Percentiles rank a stretch among this genome's conserved stretches.
Conservation (phyloP, 2,888 invertebrate genomes). For the Apodemia mormo region DNA sequence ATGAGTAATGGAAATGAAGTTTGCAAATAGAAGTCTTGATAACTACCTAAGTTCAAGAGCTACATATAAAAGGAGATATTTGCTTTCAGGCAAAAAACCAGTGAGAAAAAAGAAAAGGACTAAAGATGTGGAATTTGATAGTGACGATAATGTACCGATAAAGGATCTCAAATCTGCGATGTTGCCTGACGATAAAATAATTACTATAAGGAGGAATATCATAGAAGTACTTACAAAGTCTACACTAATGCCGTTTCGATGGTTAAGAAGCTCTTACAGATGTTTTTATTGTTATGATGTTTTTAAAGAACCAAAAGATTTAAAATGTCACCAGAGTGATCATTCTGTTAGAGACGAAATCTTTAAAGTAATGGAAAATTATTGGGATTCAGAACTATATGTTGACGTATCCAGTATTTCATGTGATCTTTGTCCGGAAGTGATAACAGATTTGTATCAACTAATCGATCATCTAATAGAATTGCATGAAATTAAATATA, state of each 20-base stretch:
- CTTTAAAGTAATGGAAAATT: conserved; percentile 41
- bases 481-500: conserved; percentile 42
- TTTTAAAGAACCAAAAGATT: conserved; percentile 42
- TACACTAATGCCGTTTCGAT: conserved; percentile 48
- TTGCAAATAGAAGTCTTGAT: not conserved
- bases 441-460: conserved; percentile 39
- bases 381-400: conserved; percentile 44
- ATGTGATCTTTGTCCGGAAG: conserved; percentile 43
- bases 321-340: conserved; percentile 44
- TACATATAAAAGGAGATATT: conserved; percentile 35
- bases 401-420: conserved; percentile 46
- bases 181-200: conserved; percentile 33
- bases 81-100: conserved; percentile 38
- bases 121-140: conserved; percentile 23
- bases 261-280: conserved; percentile 46
- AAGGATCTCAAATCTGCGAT: conserved; percentile 26
- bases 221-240: conserved; percentile 46
- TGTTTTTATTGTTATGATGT: conserved; percentile 53
- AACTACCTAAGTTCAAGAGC: not conserved
- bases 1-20: not conserved
- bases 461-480: conserved; percentile 45
- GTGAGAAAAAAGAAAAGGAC: conserved; percentile 25
- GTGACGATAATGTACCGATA: conserved; percentile 27
- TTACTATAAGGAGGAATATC: conserved; percentile 46
- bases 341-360: conserved; percentile 43